A percentile compares a stretch with the other conserved stretches of the same genome.
Conservation (phyloP, 2,113 vertebrate genomes). For the Azemiops feae region DNA sequence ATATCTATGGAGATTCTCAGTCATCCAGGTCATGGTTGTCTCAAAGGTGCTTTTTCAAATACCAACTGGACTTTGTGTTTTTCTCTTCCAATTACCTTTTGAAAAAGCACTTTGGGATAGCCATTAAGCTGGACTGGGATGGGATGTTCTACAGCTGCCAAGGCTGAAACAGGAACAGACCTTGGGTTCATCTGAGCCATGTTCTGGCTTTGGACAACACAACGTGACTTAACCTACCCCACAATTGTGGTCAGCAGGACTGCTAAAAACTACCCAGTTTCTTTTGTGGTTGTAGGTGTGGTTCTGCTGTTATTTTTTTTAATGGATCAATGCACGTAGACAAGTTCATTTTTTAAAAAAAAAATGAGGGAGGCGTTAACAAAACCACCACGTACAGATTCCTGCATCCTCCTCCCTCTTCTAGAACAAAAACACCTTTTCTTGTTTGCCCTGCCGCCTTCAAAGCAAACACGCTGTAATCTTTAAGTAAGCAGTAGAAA, state of each 20-base stretch:
- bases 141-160: neutral
- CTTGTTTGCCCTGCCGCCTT: neutral
- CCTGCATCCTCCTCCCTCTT: neutral
- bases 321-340: neutral
- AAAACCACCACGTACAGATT: neutral
- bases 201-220: neutral
- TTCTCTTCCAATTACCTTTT: too few species aligned
- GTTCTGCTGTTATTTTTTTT: neutral
- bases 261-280: neutral
- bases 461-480: neutral
- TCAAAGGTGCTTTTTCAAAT: neutral
- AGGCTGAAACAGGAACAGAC: neutral
- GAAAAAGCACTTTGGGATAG: neutral
- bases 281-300: neutral
- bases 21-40: neutral
- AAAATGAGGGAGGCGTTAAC: neutral
- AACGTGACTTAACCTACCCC: neutral
- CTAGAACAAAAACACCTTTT: neutral
- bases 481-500: neutral
- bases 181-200: neutral
- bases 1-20: neutral
- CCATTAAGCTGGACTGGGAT: neutral
- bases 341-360: neutral
- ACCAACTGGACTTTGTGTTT: too few species aligned
- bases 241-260: neutral